Evolutionary conservation across 2,888 invertebrate genomes (phyloP).

Genomic region (Aspidiotus destructor): DNA sequence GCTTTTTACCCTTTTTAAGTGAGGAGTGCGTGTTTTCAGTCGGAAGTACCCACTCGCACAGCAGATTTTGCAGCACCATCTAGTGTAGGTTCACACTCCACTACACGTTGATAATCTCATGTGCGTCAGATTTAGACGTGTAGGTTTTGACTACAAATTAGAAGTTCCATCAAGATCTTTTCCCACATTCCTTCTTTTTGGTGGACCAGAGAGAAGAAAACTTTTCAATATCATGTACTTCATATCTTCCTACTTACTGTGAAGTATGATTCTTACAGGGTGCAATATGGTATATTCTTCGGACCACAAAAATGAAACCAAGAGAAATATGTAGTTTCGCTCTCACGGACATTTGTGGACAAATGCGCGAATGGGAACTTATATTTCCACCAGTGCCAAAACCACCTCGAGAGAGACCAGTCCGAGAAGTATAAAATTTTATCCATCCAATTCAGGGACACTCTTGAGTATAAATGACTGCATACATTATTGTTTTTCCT

Average conservation of each 20-base stretch:
- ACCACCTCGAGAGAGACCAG: constrained; percentile 44
- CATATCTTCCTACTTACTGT: no score
- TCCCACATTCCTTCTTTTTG: background rate
- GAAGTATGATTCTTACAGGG: constrained; percentile 46
- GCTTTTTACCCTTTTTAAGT: no score
- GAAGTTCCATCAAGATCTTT: background rate
- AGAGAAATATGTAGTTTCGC: constrained; percentile 88
- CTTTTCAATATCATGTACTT: background rate
- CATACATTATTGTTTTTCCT: background rate
- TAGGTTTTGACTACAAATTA: no score
- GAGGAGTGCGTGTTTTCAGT: no score
- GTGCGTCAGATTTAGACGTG: no score
- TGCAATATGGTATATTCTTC: constrained; percentile 69
- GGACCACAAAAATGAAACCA: constrained; percentile 66
- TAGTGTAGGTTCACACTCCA: no score
- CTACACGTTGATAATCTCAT: no score
- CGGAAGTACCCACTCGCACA: no score
- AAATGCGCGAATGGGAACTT: constrained; percentile 84
- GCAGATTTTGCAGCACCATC: no score
- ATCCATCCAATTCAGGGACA: background rate
- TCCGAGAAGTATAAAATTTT: constrained; percentile 46
- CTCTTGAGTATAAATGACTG: background rate
- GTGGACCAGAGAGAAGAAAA: background rate
- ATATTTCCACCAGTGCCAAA: constrained; percentile 82
- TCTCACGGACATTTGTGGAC: constrained; percentile 85